Conservation (phyloP, 2,888 invertebrate species). For the Melinaea marsaeus region DNA sequence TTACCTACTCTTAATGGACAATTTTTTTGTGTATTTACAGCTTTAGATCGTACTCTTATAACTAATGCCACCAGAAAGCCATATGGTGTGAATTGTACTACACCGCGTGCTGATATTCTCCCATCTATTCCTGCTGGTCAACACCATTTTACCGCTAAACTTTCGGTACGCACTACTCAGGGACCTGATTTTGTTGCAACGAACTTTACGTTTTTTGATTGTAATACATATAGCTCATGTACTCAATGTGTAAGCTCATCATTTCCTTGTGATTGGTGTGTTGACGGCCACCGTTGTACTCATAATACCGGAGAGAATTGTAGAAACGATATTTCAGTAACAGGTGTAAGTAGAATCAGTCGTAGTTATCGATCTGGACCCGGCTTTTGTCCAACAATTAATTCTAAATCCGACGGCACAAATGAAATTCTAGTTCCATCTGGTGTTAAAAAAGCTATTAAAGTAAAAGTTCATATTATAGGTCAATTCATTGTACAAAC, state of each 20-base stretch:
- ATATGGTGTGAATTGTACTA: constrained; percentile 95
- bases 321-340: constrained; percentile 94
- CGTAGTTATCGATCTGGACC: constrained; percentile 97
- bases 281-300: constrained; percentile 96
- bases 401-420: constrained; percentile 90
- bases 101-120: constrained; percentile 94
- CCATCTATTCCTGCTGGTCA: constrained; percentile 95
- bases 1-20: constrained; percentile 93
- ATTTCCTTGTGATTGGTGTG: constrained; percentile 99
- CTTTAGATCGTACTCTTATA: constrained; percentile 91
- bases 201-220: constrained; percentile 99
- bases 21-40: constrained; percentile 95
- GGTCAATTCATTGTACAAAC: constrained; percentile 97
- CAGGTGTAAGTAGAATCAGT: constrained; percentile 93
- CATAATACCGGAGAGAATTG: constrained; percentile 97
- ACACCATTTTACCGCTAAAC: constrained; percentile 96
- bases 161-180: constrained; percentile 93
- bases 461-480: constrained; percentile 96
- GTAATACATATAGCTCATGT: constrained; percentile 97
- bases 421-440: constrained; percentile 95
- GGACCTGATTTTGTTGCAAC: constrained; percentile 97
- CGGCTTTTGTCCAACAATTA: constrained; percentile 95
- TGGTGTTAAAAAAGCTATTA: constrained; percentile 91
- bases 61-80: constrained; percentile 94
- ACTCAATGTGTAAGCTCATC: constrained; percentile 96